phyloP scores from a whole-genome alignment of 2,797 vertebrate genomes.

The Taenioides sp. region DNA sequence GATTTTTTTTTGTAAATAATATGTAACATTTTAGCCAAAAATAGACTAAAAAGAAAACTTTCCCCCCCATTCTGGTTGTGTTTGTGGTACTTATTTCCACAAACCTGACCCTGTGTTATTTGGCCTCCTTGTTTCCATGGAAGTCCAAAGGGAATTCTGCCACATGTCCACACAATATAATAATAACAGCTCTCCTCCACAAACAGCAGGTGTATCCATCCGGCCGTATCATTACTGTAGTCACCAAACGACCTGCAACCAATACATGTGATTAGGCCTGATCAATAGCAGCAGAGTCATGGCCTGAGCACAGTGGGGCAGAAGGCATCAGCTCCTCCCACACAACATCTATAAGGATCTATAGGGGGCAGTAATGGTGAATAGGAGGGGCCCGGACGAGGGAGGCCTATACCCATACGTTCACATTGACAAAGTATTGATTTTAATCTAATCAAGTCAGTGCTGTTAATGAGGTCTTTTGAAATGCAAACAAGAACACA shows the following conservation, averaged over 20 bases:
- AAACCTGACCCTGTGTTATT: too few relatives aligned
- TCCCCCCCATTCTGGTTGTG: too few relatives aligned
- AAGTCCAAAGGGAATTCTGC: constrained; percentile 32
- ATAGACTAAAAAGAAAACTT: too few relatives aligned
- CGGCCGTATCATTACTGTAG: constrained; percentile 37
- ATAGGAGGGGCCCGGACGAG: background rate
- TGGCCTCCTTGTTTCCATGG: too few relatives aligned
- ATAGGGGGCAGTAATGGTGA: background rate
- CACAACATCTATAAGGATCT: constrained; percentile 20
- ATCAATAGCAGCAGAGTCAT: constrained; percentile 51
- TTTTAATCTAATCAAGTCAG: background rate
- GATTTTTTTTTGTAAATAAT: too few relatives aligned
- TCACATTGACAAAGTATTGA: background rate
- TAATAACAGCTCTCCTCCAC: constrained; percentile 30
- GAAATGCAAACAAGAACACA: background rate
- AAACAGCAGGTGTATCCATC: constrained; percentile 54
- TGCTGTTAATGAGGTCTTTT: background rate
- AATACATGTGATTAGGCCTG: constrained; percentile 44
- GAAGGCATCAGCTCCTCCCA: constrained; percentile 50
- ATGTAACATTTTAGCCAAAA: too few relatives aligned
- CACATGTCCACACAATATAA: constrained; percentile 41
- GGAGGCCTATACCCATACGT: background rate
- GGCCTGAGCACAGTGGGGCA: constrained; percentile 40
- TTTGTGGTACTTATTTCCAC: too few relatives aligned
- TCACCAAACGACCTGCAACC: constrained; percentile 53